These are phyloP conservation scores for Drosophila heteroneura DNA, from an alignment of 2,888 invertebrate species.

Conservation along the genomic window DNA sequence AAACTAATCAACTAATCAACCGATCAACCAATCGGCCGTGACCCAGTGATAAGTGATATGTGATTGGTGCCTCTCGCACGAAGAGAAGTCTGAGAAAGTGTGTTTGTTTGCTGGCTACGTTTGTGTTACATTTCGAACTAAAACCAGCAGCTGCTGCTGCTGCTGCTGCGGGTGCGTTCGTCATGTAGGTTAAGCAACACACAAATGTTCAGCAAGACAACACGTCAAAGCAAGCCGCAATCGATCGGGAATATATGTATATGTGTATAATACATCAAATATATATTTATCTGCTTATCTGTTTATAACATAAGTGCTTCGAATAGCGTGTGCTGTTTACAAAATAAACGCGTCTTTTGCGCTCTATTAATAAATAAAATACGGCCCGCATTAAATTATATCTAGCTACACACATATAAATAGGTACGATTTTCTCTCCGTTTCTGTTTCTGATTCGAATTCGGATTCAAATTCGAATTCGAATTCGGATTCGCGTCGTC, in stretches of 20 bases:
- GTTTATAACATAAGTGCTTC: conserved; percentile 6
- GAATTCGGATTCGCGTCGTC: conserved; percentile 28
- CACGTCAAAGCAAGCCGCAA: conserved; percentile 76
- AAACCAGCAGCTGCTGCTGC: neutral
- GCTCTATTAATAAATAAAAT: conserved; percentile 30
- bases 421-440: neutral
- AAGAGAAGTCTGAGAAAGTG: conserved; percentile 72
- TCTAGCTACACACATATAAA: conserved; percentile 1
- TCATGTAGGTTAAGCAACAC: conserved; percentile 61
- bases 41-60: conserved; percentile 43
- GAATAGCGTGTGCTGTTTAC: conserved; percentile 5
- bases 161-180: conserved; percentile 5
- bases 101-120: conserved; percentile 82
- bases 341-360: conserved; percentile 17
- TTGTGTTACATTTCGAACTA: conserved; percentile 66
- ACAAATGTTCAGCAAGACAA: conserved; percentile 81
- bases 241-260: conserved; percentile 33
- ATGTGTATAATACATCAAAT: conserved; percentile 5
- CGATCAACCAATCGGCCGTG: conserved; percentile 18
- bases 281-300: neutral
- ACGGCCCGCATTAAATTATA: conserved; percentile 8
- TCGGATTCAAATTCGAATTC: conserved; percentile 27
- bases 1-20: neutral
- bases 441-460: conserved; percentile 8
- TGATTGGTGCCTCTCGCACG: conserved; percentile 23